Evolutionary conservation across 2,113 vertebrate species (phyloP).

Genomic region (Loxodonta africana): DNA sequence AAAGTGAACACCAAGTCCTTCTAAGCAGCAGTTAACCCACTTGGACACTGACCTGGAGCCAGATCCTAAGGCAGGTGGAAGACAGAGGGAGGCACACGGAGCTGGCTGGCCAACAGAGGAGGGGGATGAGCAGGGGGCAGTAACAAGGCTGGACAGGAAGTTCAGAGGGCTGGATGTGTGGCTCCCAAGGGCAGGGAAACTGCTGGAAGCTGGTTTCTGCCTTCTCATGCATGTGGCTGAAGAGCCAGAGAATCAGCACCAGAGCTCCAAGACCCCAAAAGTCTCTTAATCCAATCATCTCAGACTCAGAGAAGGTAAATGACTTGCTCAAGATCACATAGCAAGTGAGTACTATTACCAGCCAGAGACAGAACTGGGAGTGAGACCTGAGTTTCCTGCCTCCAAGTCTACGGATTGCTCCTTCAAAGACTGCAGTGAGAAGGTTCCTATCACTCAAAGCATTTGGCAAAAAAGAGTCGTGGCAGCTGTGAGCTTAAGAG

Average conservation of each 20-base stretch:
- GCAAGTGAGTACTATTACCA: too few relatives aligned
- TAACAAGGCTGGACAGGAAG: too few relatives aligned
- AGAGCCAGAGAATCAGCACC: not conserved
- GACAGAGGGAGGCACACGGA: not conserved
- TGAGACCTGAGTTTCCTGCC: not conserved
- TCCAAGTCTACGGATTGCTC: not conserved
- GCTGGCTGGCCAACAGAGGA: not conserved
- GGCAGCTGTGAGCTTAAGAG: not conserved
- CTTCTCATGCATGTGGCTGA: not conserved
- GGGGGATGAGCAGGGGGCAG: accelerated
- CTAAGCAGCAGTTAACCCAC: not conserved
- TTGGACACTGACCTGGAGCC: not conserved
- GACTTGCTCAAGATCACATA: not conserved
- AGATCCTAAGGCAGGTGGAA: not conserved
- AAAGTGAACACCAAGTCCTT: not conserved
- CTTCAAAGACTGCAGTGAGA: not conserved
- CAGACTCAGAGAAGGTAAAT: not conserved
- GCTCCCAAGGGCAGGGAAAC: not conserved
- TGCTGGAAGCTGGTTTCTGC: not conserved
- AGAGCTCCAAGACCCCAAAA: not conserved
- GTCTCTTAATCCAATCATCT: not conserved
- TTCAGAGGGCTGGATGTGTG: not conserved
- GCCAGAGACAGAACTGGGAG: too few relatives aligned
- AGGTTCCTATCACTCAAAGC: not conserved
- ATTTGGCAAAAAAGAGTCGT: not conserved